Conservation (phyloP, 2,888 invertebrate genomes). For the Fabriciana adippe region DNA sequence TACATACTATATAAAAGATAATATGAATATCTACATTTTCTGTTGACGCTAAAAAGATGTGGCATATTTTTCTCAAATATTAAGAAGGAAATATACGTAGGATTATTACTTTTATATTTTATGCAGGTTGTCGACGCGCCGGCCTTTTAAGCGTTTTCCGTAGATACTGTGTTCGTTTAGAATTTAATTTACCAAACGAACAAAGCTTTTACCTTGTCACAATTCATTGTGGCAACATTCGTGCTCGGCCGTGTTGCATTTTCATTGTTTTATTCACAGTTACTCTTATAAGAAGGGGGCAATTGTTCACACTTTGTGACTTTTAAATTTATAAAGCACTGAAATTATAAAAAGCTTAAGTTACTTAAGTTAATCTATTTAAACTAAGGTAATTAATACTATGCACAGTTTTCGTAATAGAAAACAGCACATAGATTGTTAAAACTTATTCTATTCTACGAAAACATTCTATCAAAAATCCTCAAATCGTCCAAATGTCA, state of each 20-base stretch:
- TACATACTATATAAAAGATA: too few species aligned
- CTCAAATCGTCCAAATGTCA: conserved; percentile 4
- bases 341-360: neutral
- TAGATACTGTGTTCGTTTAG: conserved; percentile 54
- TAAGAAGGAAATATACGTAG: conserved; percentile 12
- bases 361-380: too few species aligned
- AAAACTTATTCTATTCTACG: too few species aligned
- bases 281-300: conserved; percentile 43
- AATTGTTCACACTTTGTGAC: conserved; percentile 39
- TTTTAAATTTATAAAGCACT: conserved; percentile 6
- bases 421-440: too few species aligned
- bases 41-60: too few species aligned
- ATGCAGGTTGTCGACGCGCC: conserved; percentile 43
- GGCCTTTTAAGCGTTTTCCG: conserved; percentile 52
- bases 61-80: neutral
- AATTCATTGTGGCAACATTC: conserved; percentile 62
- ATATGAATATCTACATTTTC: too few species aligned
- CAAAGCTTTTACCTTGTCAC: conserved; percentile 70
- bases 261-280: conserved; percentile 57
- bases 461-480: too few species aligned
- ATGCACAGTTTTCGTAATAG: too few species aligned
- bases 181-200: conserved; percentile 64
- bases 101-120: conserved; percentile 26
- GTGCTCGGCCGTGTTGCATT: conserved; percentile 55
- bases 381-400: too few species aligned